Evolutionary conservation across 2,888 invertebrate genomes (phyloP).

Genomic region (Drosophila barbarae): DNA sequence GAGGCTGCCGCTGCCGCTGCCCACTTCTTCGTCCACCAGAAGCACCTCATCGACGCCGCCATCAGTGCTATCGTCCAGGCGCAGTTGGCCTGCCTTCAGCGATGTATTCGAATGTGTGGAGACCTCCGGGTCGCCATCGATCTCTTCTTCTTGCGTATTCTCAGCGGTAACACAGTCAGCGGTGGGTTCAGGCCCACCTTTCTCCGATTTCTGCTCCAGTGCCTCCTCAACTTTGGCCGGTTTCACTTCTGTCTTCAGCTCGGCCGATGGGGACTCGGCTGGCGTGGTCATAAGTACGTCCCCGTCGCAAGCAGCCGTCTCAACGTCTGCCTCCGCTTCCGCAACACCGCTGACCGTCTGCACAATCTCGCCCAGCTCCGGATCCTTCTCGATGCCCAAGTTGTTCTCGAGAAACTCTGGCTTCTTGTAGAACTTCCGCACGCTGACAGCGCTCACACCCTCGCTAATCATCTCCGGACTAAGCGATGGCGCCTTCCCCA

Average conservation of each 20-base stretch:
- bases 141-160: background rate
- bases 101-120: slow-evolving; percentile 55
- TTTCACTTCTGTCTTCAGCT: slow-evolving; percentile 7
- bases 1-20: background rate
- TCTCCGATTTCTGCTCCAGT: slow-evolving; percentile 2
- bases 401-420: slow-evolving; percentile 80
- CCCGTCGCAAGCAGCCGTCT: background rate
- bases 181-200: background rate
- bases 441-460: slow-evolving; percentile 79
- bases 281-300: background rate
- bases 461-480: slow-evolving; percentile 79
- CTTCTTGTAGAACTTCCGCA: slow-evolving; percentile 80
- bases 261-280: background rate
- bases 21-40: background rate
- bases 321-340: slow-evolving; percentile 5
- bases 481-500: slow-evolving; percentile 74
- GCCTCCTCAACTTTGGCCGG: slow-evolving; percentile 3
- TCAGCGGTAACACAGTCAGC: background rate
- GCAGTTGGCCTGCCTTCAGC: slow-evolving; percentile 66
- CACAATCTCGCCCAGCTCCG: slow-evolving; percentile 79
- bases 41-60: slow-evolving; percentile 20
- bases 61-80: slow-evolving; percentile 63
- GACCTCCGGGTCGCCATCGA: slow-evolving; percentile 17
- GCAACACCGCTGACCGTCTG: slow-evolving; percentile 68
- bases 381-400: slow-evolving; percentile 79